phyloP scores from a whole-genome alignment of 2,113 vertebrate species.

The Dermatemys mawii region DNA sequence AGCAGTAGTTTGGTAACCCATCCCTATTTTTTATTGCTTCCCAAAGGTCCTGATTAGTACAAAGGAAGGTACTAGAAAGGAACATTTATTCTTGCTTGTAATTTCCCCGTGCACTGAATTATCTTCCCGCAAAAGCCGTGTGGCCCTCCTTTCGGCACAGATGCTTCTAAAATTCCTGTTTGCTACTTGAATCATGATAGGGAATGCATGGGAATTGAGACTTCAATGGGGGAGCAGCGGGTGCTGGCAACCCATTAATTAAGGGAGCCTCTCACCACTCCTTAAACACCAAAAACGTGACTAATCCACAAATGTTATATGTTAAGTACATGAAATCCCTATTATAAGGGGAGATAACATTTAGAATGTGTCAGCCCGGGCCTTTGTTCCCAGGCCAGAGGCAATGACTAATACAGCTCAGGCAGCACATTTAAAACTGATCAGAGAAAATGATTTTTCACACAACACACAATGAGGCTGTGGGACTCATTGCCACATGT shows the following conservation, averaged over 20 bases:
- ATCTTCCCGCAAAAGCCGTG: conserved; percentile 1
- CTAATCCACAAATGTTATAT: background rate
- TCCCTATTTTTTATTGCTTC: background rate
- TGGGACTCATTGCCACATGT: background rate
- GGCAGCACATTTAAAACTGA: background rate
- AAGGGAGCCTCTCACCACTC: background rate
- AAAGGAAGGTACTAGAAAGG: conserved; percentile 21
- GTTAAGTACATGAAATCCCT: background rate
- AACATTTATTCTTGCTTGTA: conserved; percentile 34
- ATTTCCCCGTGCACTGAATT: conserved; percentile 38
- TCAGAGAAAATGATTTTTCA: background rate
- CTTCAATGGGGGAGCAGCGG: background rate
- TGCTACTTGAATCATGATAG: conserved; percentile 16
- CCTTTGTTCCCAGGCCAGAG: background rate
- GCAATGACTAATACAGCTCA: background rate
- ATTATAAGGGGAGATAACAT: background rate
- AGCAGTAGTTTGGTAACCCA: background rate
- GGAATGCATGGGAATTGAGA: background rate
- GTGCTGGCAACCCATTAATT: background rate
- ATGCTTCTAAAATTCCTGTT: background rate
- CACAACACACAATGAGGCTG: background rate
- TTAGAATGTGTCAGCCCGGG: background rate
- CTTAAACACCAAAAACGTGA: background rate
- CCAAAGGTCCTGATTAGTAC: background rate
- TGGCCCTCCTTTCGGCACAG: background rate